phyloP scores from a whole-genome alignment of 2,888 invertebrate species.

The Drosophila setosimentum region DNA sequence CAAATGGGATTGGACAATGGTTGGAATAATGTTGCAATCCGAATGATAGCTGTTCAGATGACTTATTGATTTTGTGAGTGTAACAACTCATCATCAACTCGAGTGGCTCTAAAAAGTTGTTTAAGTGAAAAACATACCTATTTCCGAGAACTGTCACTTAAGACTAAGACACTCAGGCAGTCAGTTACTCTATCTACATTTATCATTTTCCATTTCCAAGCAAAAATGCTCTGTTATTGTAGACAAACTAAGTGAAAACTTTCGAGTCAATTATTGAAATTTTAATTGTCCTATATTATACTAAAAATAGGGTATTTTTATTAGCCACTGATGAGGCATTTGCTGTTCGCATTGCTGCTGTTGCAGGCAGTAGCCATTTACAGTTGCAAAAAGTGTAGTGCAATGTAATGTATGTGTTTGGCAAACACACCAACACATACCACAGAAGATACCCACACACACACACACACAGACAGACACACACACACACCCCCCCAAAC shows the following conservation, averaged over 20 bases:
- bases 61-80: neutral
- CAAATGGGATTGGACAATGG: neutral
- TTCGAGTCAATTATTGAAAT: neutral
- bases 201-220: neutral
- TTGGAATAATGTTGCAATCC: too few species aligned
- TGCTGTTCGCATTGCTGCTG: constrained; percentile 13
- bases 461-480: constrained; percentile 7
- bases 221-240: neutral
- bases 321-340: constrained; percentile 6
- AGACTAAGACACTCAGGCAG: neutral
- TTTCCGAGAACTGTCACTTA: neutral
- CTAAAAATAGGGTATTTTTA: constrained; percentile 17
- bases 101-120: neutral
- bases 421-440: constrained; percentile 28
- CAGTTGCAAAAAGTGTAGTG: constrained; percentile 68
- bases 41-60: neutral
- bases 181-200: neutral
- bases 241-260: neutral
- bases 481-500: constrained; percentile 16
- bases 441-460: constrained; percentile 9
- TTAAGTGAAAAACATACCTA: neutral
- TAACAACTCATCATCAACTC: neutral
- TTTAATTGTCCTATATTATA: neutral
- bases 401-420: constrained; percentile 57
- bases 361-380: constrained; percentile 46